Evolutionary conservation across 1,140 invertebrate genomes (phyloP).

Genomic region (Campoletis sonorensis): DNA sequence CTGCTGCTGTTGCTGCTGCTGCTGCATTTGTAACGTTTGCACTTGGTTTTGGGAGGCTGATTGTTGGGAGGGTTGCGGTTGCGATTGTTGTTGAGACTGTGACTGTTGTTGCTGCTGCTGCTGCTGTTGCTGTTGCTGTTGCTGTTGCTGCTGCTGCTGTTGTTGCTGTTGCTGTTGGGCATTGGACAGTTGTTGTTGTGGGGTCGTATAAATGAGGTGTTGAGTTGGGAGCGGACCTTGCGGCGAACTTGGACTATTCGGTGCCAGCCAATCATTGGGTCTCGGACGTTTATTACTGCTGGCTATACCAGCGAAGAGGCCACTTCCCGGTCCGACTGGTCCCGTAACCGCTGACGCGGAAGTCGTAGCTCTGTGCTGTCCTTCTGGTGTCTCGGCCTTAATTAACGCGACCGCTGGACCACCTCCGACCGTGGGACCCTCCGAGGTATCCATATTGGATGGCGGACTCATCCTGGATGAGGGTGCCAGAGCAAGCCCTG

Average conservation of each 20-base stretch:
- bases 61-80: constrained; percentile 58
- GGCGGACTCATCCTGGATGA: constrained; percentile 55
- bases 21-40: constrained; percentile 58
- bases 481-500: constrained; percentile 50
- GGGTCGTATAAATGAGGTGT: constrained; percentile 79
- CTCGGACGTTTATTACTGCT: constrained; percentile 69
- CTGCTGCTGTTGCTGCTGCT: constrained; percentile 67
- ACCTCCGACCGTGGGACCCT: constrained; percentile 53
- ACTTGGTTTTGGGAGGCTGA: constrained; percentile 32
- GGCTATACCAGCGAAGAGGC: constrained; percentile 65
- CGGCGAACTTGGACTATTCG: constrained; percentile 78
- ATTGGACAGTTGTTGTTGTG: constrained; percentile 78
- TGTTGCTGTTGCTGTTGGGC: constrained; percentile 61
- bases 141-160: constrained; percentile 35
- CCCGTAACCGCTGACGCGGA: constrained; percentile 55
- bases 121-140: constrained; percentile 39
- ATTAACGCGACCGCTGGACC: constrained; percentile 60
- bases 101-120: constrained; percentile 60
- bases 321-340: constrained; percentile 57
- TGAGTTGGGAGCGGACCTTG: constrained; percentile 74
- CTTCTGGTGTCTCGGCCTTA: constrained; percentile 70
- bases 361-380: constrained; percentile 59
- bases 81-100: constrained; percentile 32
- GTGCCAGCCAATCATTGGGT: constrained; percentile 81
- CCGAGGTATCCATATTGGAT: constrained; percentile 60